These are phyloP conservation scores for Physeter macrocephalus DNA, from an alignment of 2,113 vertebrate genomes.

Conservation along the genomic window DNA sequence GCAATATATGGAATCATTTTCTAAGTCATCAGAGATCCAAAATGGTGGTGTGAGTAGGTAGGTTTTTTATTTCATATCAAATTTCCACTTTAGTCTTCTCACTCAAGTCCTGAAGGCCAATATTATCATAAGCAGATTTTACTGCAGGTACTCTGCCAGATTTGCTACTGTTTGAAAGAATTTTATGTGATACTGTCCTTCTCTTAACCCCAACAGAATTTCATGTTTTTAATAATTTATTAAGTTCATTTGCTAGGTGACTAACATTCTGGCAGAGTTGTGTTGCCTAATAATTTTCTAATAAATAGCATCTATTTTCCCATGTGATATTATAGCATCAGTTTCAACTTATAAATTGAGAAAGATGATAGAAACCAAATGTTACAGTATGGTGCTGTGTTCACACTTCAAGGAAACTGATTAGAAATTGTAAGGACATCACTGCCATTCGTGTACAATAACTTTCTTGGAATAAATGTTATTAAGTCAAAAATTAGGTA, in stretches of 20 bases:
- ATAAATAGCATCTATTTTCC: slow-evolving; percentile 19
- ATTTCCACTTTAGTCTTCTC: not conserved
- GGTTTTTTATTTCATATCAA: not conserved
- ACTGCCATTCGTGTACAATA: not conserved
- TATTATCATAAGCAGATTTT: not conserved
- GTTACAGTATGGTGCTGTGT: not conserved
- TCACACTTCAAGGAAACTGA: not conserved
- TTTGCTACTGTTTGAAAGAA: not conserved
- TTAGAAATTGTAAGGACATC: not conserved
- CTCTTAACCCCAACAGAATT: slow-evolving; percentile 3
- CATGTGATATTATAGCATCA: not conserved
- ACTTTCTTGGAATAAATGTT: not conserved
- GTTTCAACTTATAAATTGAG: slow-evolving; percentile 31
- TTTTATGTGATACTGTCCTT: not conserved
- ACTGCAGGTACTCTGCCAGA: not conserved
- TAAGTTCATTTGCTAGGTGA: not conserved
- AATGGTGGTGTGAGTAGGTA: not conserved
- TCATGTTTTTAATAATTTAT: slow-evolving; percentile 19
- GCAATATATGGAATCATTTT: not conserved
- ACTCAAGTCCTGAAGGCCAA: not conserved
- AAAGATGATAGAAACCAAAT: not conserved
- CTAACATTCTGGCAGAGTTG: not conserved
- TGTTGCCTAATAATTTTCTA: slow-evolving; percentile 8
- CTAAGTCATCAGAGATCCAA: not conserved
- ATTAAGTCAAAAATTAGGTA: not conserved